Conservation (phyloP, 2,797 vertebrate species). For the Cirrhinus mrigala region DNA sequence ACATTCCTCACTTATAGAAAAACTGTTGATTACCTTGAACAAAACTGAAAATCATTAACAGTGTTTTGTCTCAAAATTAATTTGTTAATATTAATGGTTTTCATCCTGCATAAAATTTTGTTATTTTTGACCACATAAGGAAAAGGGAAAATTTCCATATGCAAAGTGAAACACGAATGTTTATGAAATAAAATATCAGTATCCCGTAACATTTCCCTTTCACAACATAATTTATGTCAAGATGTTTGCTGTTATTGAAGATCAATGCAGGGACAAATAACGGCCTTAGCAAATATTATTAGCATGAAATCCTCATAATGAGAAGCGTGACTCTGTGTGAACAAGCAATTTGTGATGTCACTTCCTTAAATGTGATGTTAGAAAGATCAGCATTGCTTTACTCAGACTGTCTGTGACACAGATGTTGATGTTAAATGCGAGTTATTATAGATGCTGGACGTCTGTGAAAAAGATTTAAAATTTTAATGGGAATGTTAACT, state of each 20-base stretch:
- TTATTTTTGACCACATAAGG: no score
- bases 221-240: background rate
- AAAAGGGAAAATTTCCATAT: no score
- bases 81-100: no score
- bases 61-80: no score
- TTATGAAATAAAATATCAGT: background rate
- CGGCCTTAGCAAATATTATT: background rate
- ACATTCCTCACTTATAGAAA: no score
- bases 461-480: background rate
- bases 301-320: background rate
- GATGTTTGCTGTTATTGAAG: background rate
- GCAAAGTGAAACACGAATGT: no score
- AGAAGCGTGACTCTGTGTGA: no score
- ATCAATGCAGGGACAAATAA: background rate
- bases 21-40: no score
- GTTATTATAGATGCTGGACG: background rate
- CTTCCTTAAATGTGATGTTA: background rate
- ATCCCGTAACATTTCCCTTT: background rate
- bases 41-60: no score
- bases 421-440: background rate
- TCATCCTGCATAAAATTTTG: no score
- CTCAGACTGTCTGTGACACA: background rate
- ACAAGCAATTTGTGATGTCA: background rate
- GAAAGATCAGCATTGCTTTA: background rate
- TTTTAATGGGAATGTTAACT: background rate